These are phyloP conservation scores for Amblyjoppa proteus DNA, from an alignment of 2,888 invertebrate species.

Conservation along the genomic window DNA sequence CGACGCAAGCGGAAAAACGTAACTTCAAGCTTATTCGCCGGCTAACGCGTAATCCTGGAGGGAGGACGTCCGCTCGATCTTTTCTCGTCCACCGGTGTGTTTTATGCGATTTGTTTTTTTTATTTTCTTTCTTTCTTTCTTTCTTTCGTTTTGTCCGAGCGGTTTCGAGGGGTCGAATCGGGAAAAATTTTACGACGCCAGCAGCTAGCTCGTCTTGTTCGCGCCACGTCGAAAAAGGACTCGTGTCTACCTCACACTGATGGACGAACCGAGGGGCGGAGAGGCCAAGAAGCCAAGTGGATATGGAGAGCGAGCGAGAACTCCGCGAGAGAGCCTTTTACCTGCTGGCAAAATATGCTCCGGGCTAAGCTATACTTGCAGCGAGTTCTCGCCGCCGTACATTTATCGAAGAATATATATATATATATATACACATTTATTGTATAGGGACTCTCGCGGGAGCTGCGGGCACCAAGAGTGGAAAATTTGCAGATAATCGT, in stretches of 20 bases:
- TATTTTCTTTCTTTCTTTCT: background rate
- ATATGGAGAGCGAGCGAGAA: constrained; percentile 21
- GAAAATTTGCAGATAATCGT: constrained; percentile 24
- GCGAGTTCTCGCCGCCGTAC: constrained; percentile 17
- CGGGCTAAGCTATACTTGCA: constrained; percentile 27
- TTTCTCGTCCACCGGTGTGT: constrained; percentile 10
- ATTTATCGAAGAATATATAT: constrained; percentile 39
- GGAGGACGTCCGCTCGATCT: constrained; percentile 10
- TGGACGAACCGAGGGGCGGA: constrained; percentile 12
- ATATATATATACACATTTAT: background rate
- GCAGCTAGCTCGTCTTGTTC: constrained; percentile 17
- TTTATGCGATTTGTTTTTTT: constrained; percentile 7
- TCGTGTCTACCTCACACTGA: constrained; percentile 11
- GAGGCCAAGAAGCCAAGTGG: constrained; percentile 31
- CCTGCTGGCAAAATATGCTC: constrained; percentile 42
- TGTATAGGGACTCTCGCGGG: background rate
- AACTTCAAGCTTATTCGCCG: constrained; percentile 24
- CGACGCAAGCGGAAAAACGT: constrained; percentile 35
- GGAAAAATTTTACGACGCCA: constrained; percentile 51
- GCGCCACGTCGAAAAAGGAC: constrained; percentile 14
- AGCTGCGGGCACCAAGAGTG: constrained; percentile 22
- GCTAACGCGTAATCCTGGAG: constrained; percentile 10
- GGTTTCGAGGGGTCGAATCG: constrained; percentile 52
- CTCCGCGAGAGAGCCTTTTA: constrained; percentile 24
- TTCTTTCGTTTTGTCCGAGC: background rate